These are phyloP conservation scores for Leptinotarsa rubiginosa DNA, from an alignment of 2,888 invertebrate genomes.

Conservation along the genomic window DNA sequence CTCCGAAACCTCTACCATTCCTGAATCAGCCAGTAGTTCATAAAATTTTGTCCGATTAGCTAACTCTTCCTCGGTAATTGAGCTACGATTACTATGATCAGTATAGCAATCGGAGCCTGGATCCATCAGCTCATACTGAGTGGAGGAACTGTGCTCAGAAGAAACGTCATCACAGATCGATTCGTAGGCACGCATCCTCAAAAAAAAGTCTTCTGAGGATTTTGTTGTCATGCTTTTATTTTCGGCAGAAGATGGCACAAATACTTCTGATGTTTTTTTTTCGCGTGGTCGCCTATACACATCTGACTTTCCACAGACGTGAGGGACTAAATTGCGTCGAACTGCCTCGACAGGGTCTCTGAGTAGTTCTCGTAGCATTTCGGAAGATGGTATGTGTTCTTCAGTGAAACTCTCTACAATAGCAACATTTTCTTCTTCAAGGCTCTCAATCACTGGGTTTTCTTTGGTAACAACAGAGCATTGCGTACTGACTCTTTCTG, in stretches of 20 bases:
- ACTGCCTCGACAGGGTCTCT: conserved; percentile 83
- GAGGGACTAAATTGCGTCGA: conserved; percentile 79
- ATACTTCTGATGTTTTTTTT: conserved; percentile 45
- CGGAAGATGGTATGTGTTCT: conserved; percentile 47
- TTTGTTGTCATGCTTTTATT: conserved; percentile 20
- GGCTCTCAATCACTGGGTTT: not conserved
- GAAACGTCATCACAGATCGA: conserved; percentile 64
- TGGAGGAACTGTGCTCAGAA: conserved; percentile 70
- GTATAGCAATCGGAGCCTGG: conserved; percentile 81
- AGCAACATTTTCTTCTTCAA: conserved; percentile 10
- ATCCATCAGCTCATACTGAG: conserved; percentile 82
- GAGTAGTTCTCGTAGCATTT: conserved; percentile 70
- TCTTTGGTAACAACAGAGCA: conserved; percentile 36
- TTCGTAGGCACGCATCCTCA: conserved; percentile 69
- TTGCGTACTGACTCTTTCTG: conserved; percentile 34
- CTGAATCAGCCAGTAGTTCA: conserved; percentile 78
- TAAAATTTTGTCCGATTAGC: conserved; percentile 78
- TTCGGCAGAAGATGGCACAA: conserved; percentile 14
- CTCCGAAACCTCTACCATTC: conserved; percentile 76
- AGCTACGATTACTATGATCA: conserved; percentile 68
- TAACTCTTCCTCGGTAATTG: conserved; percentile 73
- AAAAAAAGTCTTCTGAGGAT: conserved; percentile 73
- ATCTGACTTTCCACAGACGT: conserved; percentile 77
- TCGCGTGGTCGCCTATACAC: conserved; percentile 64
- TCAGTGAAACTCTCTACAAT: conserved; percentile 1